Evolutionary conservation across 2,113 vertebrate genomes (phyloP).

Genomic region (Rhynchopsitta pachyrhyncha): DNA sequence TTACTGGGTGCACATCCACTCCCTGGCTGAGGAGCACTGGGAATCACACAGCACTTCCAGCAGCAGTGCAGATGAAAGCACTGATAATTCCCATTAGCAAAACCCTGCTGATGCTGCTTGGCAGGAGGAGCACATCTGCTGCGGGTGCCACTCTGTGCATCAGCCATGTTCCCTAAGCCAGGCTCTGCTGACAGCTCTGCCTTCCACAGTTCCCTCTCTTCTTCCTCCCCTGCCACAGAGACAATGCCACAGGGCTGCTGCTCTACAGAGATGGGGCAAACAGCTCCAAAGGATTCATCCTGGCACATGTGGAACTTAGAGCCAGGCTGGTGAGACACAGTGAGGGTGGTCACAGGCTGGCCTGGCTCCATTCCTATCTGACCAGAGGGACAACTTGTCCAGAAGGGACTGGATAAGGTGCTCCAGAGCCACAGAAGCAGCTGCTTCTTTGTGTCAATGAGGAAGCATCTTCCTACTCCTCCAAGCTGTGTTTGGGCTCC

Average conservation of each 20-base stretch:
- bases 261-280: rapidly evolving
- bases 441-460: background rate
- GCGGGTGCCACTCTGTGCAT: background rate
- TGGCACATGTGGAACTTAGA: rapidly evolving
- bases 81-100: background rate
- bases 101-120: rapidly evolving
- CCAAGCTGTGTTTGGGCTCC: background rate
- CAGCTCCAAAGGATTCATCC: rapidly evolving
- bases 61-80: background rate
- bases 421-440: background rate
- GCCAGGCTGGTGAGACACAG: rapidly evolving
- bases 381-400: background rate
- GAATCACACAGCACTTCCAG: background rate
- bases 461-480: background rate
- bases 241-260: background rate
- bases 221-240: background rate
- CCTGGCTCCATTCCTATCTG: background rate
- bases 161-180: rapidly evolving
- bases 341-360: rapidly evolving
- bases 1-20: rapidly evolving
- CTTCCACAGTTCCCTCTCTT: background rate
- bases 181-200: background rate
- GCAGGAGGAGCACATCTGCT: background rate
- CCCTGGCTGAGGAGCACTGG: background rate
- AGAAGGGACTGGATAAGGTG: background rate